Base-by-base conservation (phyloP, 2,113 vertebrate species). In the Melanotaenia duboulayi region DNA sequence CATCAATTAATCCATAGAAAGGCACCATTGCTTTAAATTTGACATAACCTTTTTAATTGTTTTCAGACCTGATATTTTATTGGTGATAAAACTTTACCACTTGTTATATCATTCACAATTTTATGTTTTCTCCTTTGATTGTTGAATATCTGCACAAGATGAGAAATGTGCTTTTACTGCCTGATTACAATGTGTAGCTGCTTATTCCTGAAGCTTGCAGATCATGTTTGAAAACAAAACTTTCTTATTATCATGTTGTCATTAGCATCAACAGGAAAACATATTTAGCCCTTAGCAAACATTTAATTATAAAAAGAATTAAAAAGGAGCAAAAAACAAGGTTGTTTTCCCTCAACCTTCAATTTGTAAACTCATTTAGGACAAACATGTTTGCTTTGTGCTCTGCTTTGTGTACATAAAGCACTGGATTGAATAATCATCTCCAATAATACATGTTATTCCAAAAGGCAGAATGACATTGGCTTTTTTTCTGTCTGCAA, bases 351-450 rank as follows among this genome's bases (percentile, higher is more conserved):
- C 51, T n/a, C 16, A n/a, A 19, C 19, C 22, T 66, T 54, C 49
- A 6, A 16, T 37, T 65, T 40, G 39, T 40, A 16, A 54, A 65
- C 24, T 65, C 39, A 54, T 25, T 51, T 50, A 51, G 62, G 28
- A 65, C n/a, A 51, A 51, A 37, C 49, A 65, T 52, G 32, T 42
- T 50, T 20, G 25, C 4, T 24, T 54, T 52, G 35, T 23, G 50
- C 49, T 37, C 32, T 32, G 20, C 20, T 0, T n/a, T 52, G 13
- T 7, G 14, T 58, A 17, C 20, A 56, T 44, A 4, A 16, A 46
- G 25, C 49, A n/a, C n/a, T n/a, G 44, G 13, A 23, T 5, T 77
- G 22, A 63, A 61, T 39, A 74, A 39, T 50, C 65, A 48, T 65
- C 52, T 61, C 28, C 23, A 20, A 22, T 22, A 16, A 49, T 39